Percentiles rank a stretch among this genome's conserved stretches.
Conservation (phyloP, 2,888 invertebrate species). For the Drosophila mayaguana region DNA sequence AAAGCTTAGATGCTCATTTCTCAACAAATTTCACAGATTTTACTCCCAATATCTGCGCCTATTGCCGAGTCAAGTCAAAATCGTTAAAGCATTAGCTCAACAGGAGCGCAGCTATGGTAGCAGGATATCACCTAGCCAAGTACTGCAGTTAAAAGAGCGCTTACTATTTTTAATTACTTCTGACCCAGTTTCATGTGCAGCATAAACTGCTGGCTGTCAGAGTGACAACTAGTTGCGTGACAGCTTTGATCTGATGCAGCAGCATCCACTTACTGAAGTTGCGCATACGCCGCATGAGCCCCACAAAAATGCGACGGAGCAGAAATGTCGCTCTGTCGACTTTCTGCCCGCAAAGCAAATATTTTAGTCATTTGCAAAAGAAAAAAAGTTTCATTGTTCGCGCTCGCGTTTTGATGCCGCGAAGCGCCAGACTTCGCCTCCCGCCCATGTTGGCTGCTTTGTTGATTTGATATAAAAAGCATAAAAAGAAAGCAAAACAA, state of each 20-base stretch:
- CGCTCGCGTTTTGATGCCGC: conserved; percentile 8
- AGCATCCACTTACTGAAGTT: conserved; percentile 36
- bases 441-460: conserved; percentile 23
- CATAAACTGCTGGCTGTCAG: conserved; percentile 17
- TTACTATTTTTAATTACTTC: conserved; percentile 11
- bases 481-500: conserved; percentile 35
- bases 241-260: conserved; percentile 30
- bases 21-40: not conserved
- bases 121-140: not conserved
- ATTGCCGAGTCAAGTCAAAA: not conserved
- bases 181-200: conserved; percentile 3
- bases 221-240: conserved; percentile 23
- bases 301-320: conserved; percentile 34
- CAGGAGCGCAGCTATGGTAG: not conserved
- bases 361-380: conserved; percentile 47
- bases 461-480: conserved; percentile 66
- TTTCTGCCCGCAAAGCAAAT: conserved; percentile 59
- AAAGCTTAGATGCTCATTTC: too few relatives aligned
- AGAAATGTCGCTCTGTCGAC: conserved; percentile 35
- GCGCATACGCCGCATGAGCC: conserved; percentile 57
- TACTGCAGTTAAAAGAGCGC: not conserved
- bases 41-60: not conserved
- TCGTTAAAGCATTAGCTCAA: not conserved
- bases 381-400: conserved; percentile 38
- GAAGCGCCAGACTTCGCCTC: not conserved